Conservation (phyloP, 2,888 invertebrate species). For the Campoletis raptor region DNA sequence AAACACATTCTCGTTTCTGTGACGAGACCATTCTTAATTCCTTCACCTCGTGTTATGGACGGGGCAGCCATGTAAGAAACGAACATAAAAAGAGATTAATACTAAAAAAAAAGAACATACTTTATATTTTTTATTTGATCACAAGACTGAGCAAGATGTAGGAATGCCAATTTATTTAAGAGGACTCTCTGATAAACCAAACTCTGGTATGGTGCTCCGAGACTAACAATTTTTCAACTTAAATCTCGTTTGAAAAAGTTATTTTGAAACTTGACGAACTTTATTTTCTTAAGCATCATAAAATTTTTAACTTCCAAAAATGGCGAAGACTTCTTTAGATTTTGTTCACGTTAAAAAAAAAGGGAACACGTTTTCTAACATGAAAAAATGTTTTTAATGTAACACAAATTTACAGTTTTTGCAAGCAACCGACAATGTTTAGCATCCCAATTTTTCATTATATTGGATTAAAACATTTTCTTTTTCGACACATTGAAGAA, state of each 20-base stretch:
- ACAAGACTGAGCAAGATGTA: slow-evolving; percentile 68
- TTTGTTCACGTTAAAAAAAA: neutral
- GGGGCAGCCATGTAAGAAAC: slow-evolving; percentile 51
- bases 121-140: slow-evolving; percentile 67
- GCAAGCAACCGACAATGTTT: neutral
- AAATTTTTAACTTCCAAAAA: neutral
- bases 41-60: slow-evolving; percentile 51
- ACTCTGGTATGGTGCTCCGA: slow-evolving; percentile 53
- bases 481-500: neutral
- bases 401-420: too few species aligned
- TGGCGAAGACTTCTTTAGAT: neutral
- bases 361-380: neutral
- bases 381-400: neutral
- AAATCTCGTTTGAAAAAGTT: neutral
- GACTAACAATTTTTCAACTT: slow-evolving; percentile 16
- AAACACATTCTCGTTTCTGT: slow-evolving; percentile 10
- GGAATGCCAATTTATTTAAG: slow-evolving; percentile 67
- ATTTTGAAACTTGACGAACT: neutral
- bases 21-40: slow-evolving; percentile 19
- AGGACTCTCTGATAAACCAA: slow-evolving; percentile 63
- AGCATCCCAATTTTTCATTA: too few species aligned
- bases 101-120: slow-evolving; percentile 36
- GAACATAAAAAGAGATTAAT: slow-evolving; percentile 11
- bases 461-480: too few species aligned
- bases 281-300: neutral